Base-by-base conservation (phyloP, 2,113 vertebrate species). In the Ariopsis seemanni region DNA sequence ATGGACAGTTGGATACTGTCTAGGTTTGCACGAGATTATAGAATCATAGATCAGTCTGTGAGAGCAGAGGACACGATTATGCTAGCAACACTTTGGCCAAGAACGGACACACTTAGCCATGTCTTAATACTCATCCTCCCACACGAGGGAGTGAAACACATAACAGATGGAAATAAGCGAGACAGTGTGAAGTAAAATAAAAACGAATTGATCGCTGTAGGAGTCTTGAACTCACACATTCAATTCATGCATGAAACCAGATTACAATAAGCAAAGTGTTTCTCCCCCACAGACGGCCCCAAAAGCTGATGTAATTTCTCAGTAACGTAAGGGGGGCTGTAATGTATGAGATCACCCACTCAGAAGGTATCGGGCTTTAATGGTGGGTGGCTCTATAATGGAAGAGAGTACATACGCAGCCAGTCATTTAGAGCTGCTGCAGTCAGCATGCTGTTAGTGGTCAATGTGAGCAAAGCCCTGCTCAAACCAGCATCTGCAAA, bases 1-100 rank as follows among this genome's bases (percentile, higher is more conserved):
- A 34, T 22, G 27, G 53, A 20, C 55, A 58, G 42, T 11, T 18
- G 42, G 30, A 62, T 42, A 82, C 48, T 15, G 2, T 18, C 18
- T 42, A 60, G 30, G 8, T 81, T 60, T 81, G 30, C 0, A 5
- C 42, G 55, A 81, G 30, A 71, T 71, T 69, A 69, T 14, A 71
- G 65, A 84, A 69, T 77, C 52, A 12, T 65, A 83, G 22, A 53
- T 48, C 30, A 72, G 87, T 55, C 74, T 12, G 10, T n/a, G n/a
- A 30, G 9, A 34, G 17, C 7, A 85, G 62, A 42, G 78, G 90
- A 85, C 89, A 91, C 88, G 90, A 92, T 92, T 89, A 92, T 87
- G 79, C 65, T 88, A 65, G 57, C 86, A 89, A 90, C 69, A 91
- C 89, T 20, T 80, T 80, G 10, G 89, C 90, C 90, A 91, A 89